phyloP scores from a whole-genome alignment of 2,797 vertebrate genomes.

The Danio choprae region DNA sequence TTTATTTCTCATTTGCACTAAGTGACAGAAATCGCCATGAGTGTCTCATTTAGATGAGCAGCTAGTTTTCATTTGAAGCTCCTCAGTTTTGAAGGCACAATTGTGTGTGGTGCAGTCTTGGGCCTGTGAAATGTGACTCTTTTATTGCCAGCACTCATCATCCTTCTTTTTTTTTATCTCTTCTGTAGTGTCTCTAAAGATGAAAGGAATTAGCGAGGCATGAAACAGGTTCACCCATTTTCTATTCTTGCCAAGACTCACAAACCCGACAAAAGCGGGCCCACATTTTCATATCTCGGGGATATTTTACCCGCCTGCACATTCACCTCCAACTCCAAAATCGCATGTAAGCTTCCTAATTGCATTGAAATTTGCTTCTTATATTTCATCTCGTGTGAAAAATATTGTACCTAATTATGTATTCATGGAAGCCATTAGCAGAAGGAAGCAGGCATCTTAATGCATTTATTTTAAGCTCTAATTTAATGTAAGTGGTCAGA shows the following conservation, averaged over 20 bases:
- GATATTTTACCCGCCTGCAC: slow-evolving; percentile 30
- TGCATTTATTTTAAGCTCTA: slow-evolving; percentile 66
- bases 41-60: slow-evolving; percentile 31
- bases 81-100: slow-evolving; percentile 37
- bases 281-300: slow-evolving; percentile 31
- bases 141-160: slow-evolving; percentile 35
- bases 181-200: slow-evolving; percentile 42
- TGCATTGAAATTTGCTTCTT: slow-evolving; percentile 66
- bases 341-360: slow-evolving; percentile 16
- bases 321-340: slow-evolving; percentile 42
- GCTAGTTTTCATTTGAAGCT: slow-evolving; percentile 41
- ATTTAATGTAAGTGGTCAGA: slow-evolving; percentile 74
- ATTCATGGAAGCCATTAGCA: slow-evolving; percentile 51
- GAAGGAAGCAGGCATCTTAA: slow-evolving; percentile 63
- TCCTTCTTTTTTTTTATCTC: slow-evolving; percentile 32
- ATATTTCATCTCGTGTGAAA: slow-evolving; percentile 44
- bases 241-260: slow-evolving; percentile 35
- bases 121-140: slow-evolving; percentile 44
- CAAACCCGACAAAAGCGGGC: slow-evolving; percentile 23
- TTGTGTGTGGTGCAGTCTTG: slow-evolving; percentile 3
- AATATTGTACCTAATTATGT: slow-evolving; percentile 61
- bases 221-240: slow-evolving; percentile 44
- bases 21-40: slow-evolving; percentile 39
- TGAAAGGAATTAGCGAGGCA: slow-evolving; percentile 48
- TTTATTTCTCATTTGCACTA: slow-evolving; percentile 34